Evolutionary conservation across 1,140 invertebrate species (phyloP).

Genomic region (Temnothorax nylanderi): DNA sequence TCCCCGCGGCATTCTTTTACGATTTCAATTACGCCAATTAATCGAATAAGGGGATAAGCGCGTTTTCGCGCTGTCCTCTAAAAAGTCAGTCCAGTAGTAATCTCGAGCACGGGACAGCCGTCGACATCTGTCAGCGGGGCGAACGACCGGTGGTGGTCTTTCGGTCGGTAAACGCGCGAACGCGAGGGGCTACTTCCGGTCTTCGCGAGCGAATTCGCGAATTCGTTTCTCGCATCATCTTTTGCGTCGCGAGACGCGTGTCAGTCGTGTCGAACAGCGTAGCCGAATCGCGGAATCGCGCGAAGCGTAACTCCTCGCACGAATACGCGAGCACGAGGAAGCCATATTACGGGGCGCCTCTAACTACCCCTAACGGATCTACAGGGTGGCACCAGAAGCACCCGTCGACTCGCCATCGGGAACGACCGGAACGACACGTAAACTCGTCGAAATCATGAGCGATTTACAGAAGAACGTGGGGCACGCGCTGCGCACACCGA

Average conservation of each 20-base stretch:
- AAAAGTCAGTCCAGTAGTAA: slow-evolving; percentile 48
- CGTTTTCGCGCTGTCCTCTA: neutral
- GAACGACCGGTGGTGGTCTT: no score
- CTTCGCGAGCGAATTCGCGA: neutral
- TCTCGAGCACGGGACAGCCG: slow-evolving; percentile 29
- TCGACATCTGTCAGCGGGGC: slow-evolving; percentile 3
- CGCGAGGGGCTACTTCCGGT: neutral
- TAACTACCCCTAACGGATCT: slow-evolving; percentile 57
- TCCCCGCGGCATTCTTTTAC: neutral
- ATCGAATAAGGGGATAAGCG: slow-evolving; percentile 21
- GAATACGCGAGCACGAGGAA: slow-evolving; percentile 32
- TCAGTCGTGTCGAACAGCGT: neutral
- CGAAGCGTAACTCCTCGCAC: neutral
- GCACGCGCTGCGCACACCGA: neutral
- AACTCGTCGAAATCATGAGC: neutral
- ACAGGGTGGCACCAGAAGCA: slow-evolving; percentile 58
- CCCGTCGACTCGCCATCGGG: neutral
- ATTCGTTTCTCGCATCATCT: no score
- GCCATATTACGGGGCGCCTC: slow-evolving; percentile 68
- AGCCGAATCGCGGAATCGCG: neutral
- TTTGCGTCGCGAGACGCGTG: neutral
- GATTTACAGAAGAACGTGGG: neutral
- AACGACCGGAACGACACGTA: neutral
- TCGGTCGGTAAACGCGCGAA: slow-evolving; percentile 21
- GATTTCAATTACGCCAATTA: slow-evolving; percentile 26